A percentile compares a stretch with the other conserved stretches of the same genome.
These are phyloP conservation scores for Rhipidura dahli DNA, from an alignment of 2,113 vertebrate species.

Conservation along the genomic window DNA sequence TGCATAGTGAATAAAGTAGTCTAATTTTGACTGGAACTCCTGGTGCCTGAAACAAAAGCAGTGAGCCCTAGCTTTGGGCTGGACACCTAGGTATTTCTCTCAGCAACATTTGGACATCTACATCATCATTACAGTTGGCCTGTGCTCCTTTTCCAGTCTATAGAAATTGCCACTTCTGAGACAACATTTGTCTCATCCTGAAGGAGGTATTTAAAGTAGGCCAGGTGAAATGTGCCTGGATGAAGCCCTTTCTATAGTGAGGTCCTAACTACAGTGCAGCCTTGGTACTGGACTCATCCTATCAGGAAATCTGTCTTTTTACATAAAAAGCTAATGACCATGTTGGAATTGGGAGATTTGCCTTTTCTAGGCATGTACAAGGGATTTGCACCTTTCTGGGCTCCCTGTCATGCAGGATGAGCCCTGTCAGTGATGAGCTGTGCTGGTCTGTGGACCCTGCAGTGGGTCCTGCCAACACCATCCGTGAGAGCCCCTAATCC, in stretches of 20 bases:
- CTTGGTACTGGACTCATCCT: neutral
- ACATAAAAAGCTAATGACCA: neutral
- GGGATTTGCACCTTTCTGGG: neutral
- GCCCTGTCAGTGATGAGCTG: neutral
- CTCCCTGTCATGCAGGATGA: neutral
- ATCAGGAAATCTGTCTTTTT: neutral
- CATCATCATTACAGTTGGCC: neutral
- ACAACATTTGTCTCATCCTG: neutral
- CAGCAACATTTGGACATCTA: neutral
- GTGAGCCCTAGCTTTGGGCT: neutral
- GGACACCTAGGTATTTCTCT: neutral
- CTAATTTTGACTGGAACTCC: neutral
- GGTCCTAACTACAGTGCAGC: neutral
- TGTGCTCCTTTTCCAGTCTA: neutral
- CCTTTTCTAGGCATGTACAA: neutral
- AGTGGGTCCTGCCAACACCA: neutral
- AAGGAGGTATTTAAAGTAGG: neutral
- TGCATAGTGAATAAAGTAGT: neutral
- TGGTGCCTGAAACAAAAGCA: neutral
- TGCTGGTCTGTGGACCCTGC: neutral
- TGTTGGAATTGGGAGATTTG: neutral
- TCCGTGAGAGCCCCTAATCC: fast-evolving
- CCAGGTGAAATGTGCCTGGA: neutral
- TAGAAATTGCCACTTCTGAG: neutral
- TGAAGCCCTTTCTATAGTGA: neutral